phyloP scores from a whole-genome alignment of 2,797 vertebrate species.

The Chaetodon trifasciatus region DNA sequence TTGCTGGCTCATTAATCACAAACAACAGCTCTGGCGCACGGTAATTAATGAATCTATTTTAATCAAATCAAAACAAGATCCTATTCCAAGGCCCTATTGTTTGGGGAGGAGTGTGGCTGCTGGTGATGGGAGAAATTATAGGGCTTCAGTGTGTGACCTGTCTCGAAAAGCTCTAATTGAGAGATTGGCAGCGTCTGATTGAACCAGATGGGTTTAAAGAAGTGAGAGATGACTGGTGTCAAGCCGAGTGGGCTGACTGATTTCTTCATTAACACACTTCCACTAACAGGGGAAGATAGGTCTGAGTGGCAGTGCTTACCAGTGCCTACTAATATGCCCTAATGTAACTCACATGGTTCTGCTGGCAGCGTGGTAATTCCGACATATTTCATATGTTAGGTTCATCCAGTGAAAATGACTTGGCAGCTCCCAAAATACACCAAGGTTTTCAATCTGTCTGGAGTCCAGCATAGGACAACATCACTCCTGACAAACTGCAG shows the following conservation, averaged over 20 bases:
- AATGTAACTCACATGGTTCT: conserved; percentile 11
- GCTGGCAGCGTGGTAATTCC: conserved; percentile 18
- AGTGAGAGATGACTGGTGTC: conserved; percentile 32
- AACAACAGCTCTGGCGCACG: conserved; percentile 72
- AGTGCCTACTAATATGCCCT: conserved; percentile 25
- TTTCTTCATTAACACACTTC: conserved; percentile 56
- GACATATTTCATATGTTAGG: conserved; percentile 27
- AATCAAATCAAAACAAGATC: conserved; percentile 78
- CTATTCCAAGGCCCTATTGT: conserved; percentile 61
- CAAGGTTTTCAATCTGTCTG: background rate
- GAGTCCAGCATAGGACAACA: conserved; percentile 16
- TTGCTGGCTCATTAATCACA: conserved; percentile 81
- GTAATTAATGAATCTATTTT: conserved; percentile 83
- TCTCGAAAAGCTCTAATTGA: conserved; percentile 70
- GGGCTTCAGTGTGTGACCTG: conserved; percentile 54
- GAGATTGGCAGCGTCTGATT: conserved; percentile 54
- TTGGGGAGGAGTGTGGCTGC: conserved; percentile 55
- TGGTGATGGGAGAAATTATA: conserved; percentile 58
- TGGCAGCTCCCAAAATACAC: conserved; percentile 21
- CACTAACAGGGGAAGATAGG: conserved; percentile 34
- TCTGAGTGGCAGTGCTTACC: conserved; percentile 33
- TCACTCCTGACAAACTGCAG: conserved; percentile 27
- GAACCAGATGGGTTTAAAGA: conserved; percentile 62
- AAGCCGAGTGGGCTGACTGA: conserved; percentile 28
- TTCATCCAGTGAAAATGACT: conserved; percentile 37